Evolutionary conservation across 1,140 invertebrate species (phyloP), one percentile per base, ranked within the genome.

Genomic region (Drosophila kurseongensis): DNA sequence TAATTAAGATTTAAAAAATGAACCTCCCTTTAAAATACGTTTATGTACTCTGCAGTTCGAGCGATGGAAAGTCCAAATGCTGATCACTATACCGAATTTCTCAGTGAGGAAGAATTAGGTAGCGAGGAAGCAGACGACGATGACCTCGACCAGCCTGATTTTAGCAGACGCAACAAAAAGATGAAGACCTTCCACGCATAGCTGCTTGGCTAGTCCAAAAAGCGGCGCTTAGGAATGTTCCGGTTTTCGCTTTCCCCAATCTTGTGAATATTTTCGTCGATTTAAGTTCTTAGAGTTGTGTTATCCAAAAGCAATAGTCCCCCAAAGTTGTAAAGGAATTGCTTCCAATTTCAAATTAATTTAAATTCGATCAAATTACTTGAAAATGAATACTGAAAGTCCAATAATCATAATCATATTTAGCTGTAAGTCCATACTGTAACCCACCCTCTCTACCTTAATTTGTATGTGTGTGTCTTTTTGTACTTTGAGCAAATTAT

Each of bases 121-220:
- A 90, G 69, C 50, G 83, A 76, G 5, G 65, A 90, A 42, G 77
- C 71, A 0, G 84, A 80, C 2, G 76, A 88, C 2, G 80, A 88
- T 14, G 80, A 80, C 55, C 51, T 78, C 23, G 91, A 91, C 5
- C 84, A 89, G 38, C 62, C 82, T 1, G 90, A 92, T 40, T 91
- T 90, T n/a, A 90, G 85, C 29, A 79, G 88, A n/a, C 82, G 91
- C 13, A 91, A 74, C 63, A 92, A 92, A 80, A 92, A 92, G 58
- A 75, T 92, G 75, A 92, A 92, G 36, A 91, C 91, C n/a, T 92
- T 85, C 77, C 90, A 91, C 41, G 66, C 83, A 65, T 91, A 91
- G 90, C 52, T 27, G 44, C 14, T 35, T 41, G 10, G 16, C 14
- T 9, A 23, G 14, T 36, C 13, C 10, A 40, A 18, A 10, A 9